Conservation (phyloP, 2,888 invertebrate species). For the Catonia carolina region DNA sequence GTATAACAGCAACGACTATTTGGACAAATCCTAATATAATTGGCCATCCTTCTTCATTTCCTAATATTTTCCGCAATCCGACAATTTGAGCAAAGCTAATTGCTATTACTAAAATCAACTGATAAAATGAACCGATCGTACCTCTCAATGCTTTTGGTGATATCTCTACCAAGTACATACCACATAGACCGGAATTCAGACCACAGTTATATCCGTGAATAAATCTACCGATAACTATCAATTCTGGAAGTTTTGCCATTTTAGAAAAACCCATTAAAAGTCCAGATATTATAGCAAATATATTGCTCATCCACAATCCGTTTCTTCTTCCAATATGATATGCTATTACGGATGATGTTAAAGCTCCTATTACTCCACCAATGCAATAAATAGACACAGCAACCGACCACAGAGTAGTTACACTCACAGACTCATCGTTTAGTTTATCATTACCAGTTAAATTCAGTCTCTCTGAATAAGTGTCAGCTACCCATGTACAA, state of each 20-base stretch:
- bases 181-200: conserved; percentile 75
- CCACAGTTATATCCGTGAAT: conserved; percentile 75
- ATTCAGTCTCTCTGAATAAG: not conserved
- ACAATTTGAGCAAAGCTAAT: conserved; percentile 71
- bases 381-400: conserved; percentile 27
- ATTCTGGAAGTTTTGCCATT: conserved; percentile 58
- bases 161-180: conserved; percentile 83
- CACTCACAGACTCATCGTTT: too few relatives aligned
- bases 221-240: conserved; percentile 70
- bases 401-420: conserved; percentile 19
- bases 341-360: conserved; percentile 55
- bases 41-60: conserved; percentile 56
- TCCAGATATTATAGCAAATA: conserved; percentile 61
- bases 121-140: conserved; percentile 77
- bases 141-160: conserved; percentile 75
- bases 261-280: conserved; percentile 50
- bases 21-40: conserved; percentile 60
- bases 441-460: not conserved
- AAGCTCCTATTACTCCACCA: conserved; percentile 44
- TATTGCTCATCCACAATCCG: conserved; percentile 70
- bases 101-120: conserved; percentile 77
- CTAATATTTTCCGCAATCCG: conserved; percentile 60
- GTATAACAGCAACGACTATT: conserved; percentile 77
- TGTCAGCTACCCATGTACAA: not conserved
- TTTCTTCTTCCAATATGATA: conserved; percentile 61